Evolutionary conservation across 2,888 invertebrate species (phyloP).

Genomic region (Tenthredo amoena): DNA sequence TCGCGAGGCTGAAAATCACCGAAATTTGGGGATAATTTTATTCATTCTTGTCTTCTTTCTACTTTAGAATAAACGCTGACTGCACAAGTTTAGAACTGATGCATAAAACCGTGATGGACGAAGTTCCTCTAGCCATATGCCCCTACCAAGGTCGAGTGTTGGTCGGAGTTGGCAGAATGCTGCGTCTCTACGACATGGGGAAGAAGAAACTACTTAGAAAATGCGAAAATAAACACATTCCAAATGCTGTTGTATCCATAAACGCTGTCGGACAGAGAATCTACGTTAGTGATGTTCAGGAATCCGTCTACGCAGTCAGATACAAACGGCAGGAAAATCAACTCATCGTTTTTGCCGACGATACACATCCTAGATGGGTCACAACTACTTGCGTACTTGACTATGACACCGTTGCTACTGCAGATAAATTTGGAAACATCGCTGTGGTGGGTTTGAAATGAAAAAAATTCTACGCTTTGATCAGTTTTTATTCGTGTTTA

Average conservation of each 20-base stretch:
- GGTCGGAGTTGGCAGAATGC: conserved; percentile 94
- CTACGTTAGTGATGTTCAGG: conserved; percentile 97
- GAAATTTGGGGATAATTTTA: conserved; percentile 56
- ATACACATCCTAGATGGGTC: conserved; percentile 98
- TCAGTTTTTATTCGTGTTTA: no score
- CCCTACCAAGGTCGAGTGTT: conserved; percentile 95
- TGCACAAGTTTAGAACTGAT: conserved; percentile 94
- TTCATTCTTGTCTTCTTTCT: conserved; percentile 67
- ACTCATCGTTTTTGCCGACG: conserved; percentile 98
- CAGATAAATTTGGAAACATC: conserved; percentile 99
- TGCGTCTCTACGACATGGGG: conserved; percentile 97
- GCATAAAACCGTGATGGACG: conserved; percentile 96
- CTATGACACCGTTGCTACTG: conserved; percentile 97
- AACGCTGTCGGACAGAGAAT: conserved; percentile 97
- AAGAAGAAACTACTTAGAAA: conserved; percentile 97
- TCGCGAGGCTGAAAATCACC: conserved; percentile 23
- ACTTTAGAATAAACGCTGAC: conserved; percentile 82
- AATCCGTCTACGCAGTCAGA: conserved; percentile 96
- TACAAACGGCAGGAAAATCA: conserved; percentile 98
- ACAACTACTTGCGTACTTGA: conserved; percentile 95
- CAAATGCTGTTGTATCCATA: conserved; percentile 95
- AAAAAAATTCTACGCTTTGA: not conserved
- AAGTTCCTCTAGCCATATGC: conserved; percentile 93
- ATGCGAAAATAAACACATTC: conserved; percentile 99
- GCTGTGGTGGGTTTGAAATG: conserved; percentile 84